Evolutionary conservation across 2,797 vertebrate genomes (phyloP), one percentile per base, ranked within the genome.

Genomic region (Choloepus didactylus): DNA sequence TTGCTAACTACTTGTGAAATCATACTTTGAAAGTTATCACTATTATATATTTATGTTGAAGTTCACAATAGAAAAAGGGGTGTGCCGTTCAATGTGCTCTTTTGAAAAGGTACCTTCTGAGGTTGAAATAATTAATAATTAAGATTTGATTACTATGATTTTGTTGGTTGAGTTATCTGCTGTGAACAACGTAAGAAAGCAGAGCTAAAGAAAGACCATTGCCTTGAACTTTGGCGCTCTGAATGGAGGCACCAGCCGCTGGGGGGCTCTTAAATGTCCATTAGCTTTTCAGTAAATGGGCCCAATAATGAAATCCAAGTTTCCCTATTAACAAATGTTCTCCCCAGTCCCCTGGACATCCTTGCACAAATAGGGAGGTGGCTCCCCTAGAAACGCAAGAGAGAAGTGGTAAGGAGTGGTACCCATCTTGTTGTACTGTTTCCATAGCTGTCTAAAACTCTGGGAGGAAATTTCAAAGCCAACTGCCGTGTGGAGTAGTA

Each of bases 261-360:
- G 12, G 7, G 31, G 16, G 44, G 10, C 51, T 59, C 69, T 82
- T 69, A 54, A 41, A 51, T 60, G 54, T 2, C 35, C n/a, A n/a
- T 56, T 64, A 59, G 19, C 19, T 4, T 60, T 93, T 76, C 29
- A 82, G 4, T 75, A 76, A 66, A 9, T 76, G 18, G 9, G 3
- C 49, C n/a, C 64, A 81, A 75, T n/a, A 49, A 31, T 90, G 64
- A 90, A 87, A 90, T 64, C 25, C 89, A 92, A 16, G 23, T 79
- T 92, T 89, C 77, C 91, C 49, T 80, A 91, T 25, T 88, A 81
- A 70, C 1, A 9, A 25, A 64, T 1, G 9, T 86, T 51, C 46
- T 88, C 41, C 2, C 9, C 75, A 82, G 62, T 14, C 3, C 62
- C 46, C 41, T 0, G 6, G 31, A 82, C 0, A 1, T 1, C 27